Evolutionary conservation across 2,113 vertebrate genomes (phyloP).

Genomic region (Craseonycteris thonglongyai): DNA sequence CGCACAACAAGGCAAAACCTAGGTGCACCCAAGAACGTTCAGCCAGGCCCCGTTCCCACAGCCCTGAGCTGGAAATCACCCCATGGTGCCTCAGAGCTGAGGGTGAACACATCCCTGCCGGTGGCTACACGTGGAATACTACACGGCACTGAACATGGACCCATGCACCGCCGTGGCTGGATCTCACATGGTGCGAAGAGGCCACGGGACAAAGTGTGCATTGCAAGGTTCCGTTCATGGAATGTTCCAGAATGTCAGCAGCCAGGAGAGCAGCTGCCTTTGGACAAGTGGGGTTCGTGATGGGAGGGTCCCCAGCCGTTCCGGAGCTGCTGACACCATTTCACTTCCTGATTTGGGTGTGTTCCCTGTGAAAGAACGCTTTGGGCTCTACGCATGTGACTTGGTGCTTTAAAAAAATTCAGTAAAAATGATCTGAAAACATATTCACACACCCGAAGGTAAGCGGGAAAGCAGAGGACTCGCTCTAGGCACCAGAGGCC

Average conservation of each 20-base stretch:
- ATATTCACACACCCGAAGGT: accelerated
- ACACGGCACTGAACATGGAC: accelerated
- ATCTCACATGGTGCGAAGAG: accelerated
- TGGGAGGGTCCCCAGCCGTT: not conserved
- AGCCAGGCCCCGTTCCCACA: accelerated
- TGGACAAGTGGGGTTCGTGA: accelerated
- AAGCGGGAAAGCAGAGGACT: accelerated
- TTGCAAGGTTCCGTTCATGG: accelerated
- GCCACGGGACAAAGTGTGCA: accelerated
- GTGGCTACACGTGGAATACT: accelerated
- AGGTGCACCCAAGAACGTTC: accelerated
- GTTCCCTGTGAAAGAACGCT: accelerated
- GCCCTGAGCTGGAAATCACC: not conserved
- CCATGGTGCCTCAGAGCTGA: accelerated
- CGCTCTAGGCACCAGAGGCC: not conserved
- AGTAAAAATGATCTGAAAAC: not conserved
- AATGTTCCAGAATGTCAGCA: not conserved
- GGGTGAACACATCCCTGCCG: accelerated
- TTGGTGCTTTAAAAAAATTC: not conserved
- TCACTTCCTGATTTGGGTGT: too few species aligned
- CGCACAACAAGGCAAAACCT: not conserved
- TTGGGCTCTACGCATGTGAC: accelerated
- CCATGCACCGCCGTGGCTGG: accelerated
- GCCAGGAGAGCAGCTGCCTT: not conserved
- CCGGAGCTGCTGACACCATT: not conserved